Percentiles rank a stretch among this genome's conserved stretches.
phyloP scores from a whole-genome alignment of 2,797 vertebrate species.

The Acrocephalus scirpaceus region DNA sequence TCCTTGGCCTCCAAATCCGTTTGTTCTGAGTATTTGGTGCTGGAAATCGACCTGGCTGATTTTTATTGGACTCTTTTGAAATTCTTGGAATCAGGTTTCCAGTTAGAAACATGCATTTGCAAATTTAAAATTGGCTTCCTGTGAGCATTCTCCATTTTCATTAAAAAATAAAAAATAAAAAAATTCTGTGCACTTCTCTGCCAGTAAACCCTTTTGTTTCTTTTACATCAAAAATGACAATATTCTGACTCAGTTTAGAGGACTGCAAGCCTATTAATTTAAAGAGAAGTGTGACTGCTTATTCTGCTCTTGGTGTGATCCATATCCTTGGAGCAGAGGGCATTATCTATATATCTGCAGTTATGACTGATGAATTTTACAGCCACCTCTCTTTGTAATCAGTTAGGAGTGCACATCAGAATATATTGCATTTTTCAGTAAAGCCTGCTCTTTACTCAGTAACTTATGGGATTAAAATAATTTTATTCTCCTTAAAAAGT shows the following conservation, averaged over 20 bases:
- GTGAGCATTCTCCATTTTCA: slow-evolving; percentile 18
- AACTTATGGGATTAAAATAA: slow-evolving; percentile 18
- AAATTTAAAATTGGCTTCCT: slow-evolving; percentile 34
- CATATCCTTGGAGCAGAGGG: slow-evolving; percentile 34
- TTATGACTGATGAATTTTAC: slow-evolving; percentile 43
- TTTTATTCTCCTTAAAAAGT: slow-evolving; percentile 53
- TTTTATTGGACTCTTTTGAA: slow-evolving; percentile 15
- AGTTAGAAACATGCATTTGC: slow-evolving; percentile 33
- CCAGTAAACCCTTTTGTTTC: slow-evolving; percentile 14
- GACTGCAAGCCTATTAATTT: slow-evolving; percentile 24
- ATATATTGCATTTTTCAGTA: slow-evolving; percentile 55
- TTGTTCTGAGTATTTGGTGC: slow-evolving; percentile 32
- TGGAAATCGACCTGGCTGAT: neutral
- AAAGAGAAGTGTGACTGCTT: neutral
- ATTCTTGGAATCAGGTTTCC: slow-evolving; percentile 46
- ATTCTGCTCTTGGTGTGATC: slow-evolving; percentile 34
- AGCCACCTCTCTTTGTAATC: slow-evolving; percentile 3
- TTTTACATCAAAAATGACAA: slow-evolving; percentile 3
- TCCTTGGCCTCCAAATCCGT: slow-evolving; percentile 14
- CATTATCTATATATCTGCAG: slow-evolving; percentile 30
- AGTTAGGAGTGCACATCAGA: slow-evolving; percentile 1
- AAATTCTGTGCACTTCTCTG: neutral
- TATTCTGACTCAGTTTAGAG: slow-evolving; percentile 1
- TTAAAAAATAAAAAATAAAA: neutral
- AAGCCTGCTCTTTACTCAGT: slow-evolving; percentile 9